A percentile compares a stretch with the other conserved stretches of the same genome.
Evolutionary conservation across 2,797 vertebrate species (phyloP).

Genomic region (Pantherophis alleghaniensis): DNA sequence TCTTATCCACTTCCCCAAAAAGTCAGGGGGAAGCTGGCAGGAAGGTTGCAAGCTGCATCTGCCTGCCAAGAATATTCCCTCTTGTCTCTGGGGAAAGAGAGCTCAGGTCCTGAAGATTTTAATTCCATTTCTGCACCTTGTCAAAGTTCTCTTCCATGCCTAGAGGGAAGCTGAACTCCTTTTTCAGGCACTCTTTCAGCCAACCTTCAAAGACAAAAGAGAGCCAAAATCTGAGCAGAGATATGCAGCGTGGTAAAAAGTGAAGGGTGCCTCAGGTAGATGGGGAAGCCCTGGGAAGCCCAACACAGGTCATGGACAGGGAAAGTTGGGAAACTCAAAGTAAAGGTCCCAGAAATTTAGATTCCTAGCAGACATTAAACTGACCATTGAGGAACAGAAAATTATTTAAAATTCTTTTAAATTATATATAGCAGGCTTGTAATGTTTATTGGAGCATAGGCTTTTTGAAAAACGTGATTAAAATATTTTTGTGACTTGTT

Average conservation of each 20-base stretch:
- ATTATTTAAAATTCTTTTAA: not conserved
- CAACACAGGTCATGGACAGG: not conserved
- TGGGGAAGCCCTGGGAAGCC: not conserved
- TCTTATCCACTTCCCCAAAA: no score
- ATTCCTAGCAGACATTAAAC: not conserved
- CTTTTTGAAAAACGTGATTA: constrained; percentile 31
- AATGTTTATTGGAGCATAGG: constrained; percentile 27
- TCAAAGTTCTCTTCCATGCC: not conserved
- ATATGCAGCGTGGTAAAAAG: not conserved
- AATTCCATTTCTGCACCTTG: not conserved
- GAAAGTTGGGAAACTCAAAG: not conserved
- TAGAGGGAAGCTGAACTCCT: not conserved
- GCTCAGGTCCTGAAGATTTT: no score
- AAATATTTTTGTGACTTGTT: constrained; percentile 27
- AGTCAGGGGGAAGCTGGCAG: not conserved
- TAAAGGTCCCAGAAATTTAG: not conserved
- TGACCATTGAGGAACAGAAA: not conserved
- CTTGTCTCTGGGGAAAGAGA: no score
- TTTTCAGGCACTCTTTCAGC: not conserved
- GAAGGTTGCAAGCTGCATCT: not conserved
- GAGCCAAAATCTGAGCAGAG: not conserved
- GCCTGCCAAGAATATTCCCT: not conserved
- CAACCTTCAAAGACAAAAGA: not conserved
- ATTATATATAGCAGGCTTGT: constrained; percentile 33
- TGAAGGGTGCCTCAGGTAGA: not conserved